Evolutionary conservation across 2,888 invertebrate species (phyloP).

Genomic region (Synergus gifuensis): DNA sequence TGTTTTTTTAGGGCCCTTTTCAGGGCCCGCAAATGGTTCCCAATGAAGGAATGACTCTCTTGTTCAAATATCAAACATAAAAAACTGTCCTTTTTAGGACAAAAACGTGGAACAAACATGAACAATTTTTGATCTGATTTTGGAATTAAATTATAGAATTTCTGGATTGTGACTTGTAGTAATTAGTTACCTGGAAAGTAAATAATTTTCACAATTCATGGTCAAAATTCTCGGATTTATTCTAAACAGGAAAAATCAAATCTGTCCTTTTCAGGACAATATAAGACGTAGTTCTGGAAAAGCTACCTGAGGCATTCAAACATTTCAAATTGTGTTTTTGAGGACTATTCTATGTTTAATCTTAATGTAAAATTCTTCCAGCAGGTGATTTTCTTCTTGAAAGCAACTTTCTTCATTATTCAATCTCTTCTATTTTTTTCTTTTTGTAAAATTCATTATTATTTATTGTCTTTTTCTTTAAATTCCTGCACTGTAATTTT

Average conservation of each 20-base stretch:
- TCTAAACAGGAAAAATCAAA: neutral
- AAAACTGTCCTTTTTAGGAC: conserved; percentile 59
- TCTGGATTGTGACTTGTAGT: neutral
- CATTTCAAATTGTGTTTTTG: neutral
- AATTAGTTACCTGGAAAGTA: neutral
- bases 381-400: neutral
- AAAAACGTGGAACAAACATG: conserved; percentile 32
- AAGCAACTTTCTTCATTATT: neutral
- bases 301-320: neutral
- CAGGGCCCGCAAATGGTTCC: conserved; percentile 67
- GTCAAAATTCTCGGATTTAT: neutral
- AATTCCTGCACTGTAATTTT: too few species aligned
- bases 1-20: conserved; percentile 66
- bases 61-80: conserved; percentile 42
- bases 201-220: neutral
- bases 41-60: conserved; percentile 53
- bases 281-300: neutral
- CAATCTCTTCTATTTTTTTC: neutral
- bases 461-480: neutral
- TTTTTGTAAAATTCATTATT: neutral
- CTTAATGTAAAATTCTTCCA: neutral
- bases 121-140: conserved; percentile 4
- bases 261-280: conserved; percentile 56
- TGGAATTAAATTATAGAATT: conserved; percentile 10
- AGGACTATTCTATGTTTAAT: neutral